phyloP scores from a whole-genome alignment of 23 tunicate species.

The Diplosoma virens region DNA sequence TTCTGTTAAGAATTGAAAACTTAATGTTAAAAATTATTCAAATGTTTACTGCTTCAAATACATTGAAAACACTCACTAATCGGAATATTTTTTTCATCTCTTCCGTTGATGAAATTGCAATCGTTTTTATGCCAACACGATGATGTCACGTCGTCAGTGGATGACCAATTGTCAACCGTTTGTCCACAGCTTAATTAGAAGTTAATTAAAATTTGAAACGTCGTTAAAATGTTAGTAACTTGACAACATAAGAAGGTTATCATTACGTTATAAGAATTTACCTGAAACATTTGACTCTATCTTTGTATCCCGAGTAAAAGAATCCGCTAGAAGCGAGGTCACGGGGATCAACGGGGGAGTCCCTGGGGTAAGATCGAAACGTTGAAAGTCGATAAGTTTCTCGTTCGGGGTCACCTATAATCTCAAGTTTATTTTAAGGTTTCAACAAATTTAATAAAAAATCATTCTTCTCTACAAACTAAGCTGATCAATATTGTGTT shows the following conservation, averaged over 20 bases:
- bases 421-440: too few species aligned
- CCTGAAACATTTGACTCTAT: slow-evolving; percentile 50
- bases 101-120: slow-evolving; percentile 44
- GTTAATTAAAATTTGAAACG: background rate
- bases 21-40: too few species aligned
- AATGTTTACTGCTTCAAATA: too few species aligned
- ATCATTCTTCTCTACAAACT: too few species aligned
- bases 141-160: slow-evolving; percentile 33
- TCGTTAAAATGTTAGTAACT: too few species aligned
- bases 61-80: slow-evolving; percentile 18
- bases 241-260: too few species aligned
- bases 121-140: slow-evolving; percentile 37
- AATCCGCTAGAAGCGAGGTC: slow-evolving; percentile 31
- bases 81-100: slow-evolving; percentile 37
- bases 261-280: too few species aligned
- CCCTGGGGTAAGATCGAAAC: slow-evolving; percentile 1
- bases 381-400: slow-evolving; percentile 34
- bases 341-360: slow-evolving; percentile 26
- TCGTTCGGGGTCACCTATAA: slow-evolving; percentile 16
- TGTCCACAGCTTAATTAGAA: slow-evolving; percentile 32
- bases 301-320: slow-evolving; percentile 35
- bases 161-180: slow-evolving; percentile 23
- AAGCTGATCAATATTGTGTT: too few species aligned
- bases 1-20: too few species aligned
- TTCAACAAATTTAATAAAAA: too few species aligned